phyloP scores from a whole-genome alignment of 2,113 vertebrate genomes.

The Pelodiscus sinensis region DNA sequence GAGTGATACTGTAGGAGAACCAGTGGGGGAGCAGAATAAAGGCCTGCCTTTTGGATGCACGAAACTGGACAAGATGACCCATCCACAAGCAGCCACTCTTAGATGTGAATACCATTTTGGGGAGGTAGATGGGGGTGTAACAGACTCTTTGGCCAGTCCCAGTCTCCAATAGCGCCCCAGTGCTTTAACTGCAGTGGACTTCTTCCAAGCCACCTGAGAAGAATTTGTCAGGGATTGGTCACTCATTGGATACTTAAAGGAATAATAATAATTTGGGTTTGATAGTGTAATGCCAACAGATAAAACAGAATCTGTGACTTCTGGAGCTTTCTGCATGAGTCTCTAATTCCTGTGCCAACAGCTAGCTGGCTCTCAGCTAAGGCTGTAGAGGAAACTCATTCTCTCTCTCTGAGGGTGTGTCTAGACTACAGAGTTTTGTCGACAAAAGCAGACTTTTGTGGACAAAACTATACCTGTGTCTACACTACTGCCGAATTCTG shows the following conservation, averaged over 20 bases:
- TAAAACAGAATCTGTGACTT: too few relatives aligned
- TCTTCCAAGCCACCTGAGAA: conserved; percentile 8
- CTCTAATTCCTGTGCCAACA: too few relatives aligned
- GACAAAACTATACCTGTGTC: too few relatives aligned
- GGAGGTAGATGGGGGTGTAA: conserved; percentile 9
- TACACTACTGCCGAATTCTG: too few relatives aligned
- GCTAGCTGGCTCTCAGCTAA: too few relatives aligned
- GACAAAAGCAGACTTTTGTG: too few relatives aligned
- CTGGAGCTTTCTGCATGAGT: too few relatives aligned
- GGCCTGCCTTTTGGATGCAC: background rate
- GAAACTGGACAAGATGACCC: background rate
- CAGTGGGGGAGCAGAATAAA: background rate
- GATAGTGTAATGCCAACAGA: too few relatives aligned
- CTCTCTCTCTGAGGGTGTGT: too few relatives aligned
- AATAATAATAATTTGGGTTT: background rate
- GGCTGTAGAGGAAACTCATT: too few relatives aligned
- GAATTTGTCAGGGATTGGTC: conserved; percentile 13
- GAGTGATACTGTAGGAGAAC: background rate
- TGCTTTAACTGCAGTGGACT: background rate
- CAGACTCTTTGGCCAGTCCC: background rate
- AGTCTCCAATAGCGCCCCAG: background rate
- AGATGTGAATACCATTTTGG: background rate
- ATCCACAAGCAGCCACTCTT: fast-evolving
- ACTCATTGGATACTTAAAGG: background rate
- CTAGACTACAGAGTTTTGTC: too few relatives aligned